Evolutionary conservation across 2,797 vertebrate species (phyloP), one percentile per base, ranked within the genome.

Genomic region (Falco peregrinus): DNA sequence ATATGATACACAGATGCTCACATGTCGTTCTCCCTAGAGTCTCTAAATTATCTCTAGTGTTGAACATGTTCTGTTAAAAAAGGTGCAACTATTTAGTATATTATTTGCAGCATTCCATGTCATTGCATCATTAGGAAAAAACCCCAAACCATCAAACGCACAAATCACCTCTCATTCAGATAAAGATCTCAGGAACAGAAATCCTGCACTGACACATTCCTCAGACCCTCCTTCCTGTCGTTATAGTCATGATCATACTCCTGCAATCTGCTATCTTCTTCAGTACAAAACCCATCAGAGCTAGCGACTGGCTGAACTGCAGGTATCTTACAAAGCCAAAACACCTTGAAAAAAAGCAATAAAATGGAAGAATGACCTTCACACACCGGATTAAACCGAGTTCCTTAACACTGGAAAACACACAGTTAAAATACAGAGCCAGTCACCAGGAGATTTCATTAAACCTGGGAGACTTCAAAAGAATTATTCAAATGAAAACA

Each of bases 231-330:
- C 90, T 74, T 77, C 80, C 75, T 87, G 68, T 59, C 93, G 51
- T 81, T 92, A 76, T 1, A 78, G 70, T 74, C 90, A 60, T 0
- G 26, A 82, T 91, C 93, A 89, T 54, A 91, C 87, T 90, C 70
- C 83, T 83, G 81, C 74, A 95, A 78, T 80, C 89, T 89, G 84
- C 78, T 92, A 81, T 29, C 92, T 64, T 94, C 94, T 92, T 93
- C 90, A 94, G 48, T 81, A 81, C 69, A 84, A 95, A 91, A 78
- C 35, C 65, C 87, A 87, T 84, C 84, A 61, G 6, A 0, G 6
- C 78, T 7, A 37, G 64, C 39, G 68, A 65, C 6, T 0, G 0
- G 16, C 74, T 47, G 88, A 94, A 68, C 64, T 41, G 86, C 88
- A 74, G 56, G 75, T 48, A 54, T 35, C 50, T 21, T 39, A 31